A percentile compares a stretch with the other conserved stretches of the same genome.
Evolutionary conservation across 2,113 vertebrate species (phyloP).

Genomic region (Aplodontia rufa): DNA sequence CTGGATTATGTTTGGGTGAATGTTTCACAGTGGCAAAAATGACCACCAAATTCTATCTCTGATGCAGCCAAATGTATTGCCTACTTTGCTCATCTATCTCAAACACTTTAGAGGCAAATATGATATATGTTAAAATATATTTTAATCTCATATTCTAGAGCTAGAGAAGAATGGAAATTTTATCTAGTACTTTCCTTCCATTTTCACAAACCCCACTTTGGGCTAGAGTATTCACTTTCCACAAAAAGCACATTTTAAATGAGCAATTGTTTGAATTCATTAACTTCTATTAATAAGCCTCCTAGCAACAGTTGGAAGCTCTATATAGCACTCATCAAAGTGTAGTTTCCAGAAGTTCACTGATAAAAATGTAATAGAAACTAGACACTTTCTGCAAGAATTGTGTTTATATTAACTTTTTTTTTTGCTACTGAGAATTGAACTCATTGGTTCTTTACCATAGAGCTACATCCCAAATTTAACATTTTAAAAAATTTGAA

Average conservation of each 20-base stretch:
- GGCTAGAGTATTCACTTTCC: neutral
- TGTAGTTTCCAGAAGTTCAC: neutral
- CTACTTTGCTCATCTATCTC: neutral
- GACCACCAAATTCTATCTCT: neutral
- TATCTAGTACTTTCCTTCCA: neutral
- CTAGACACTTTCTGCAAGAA: constrained; percentile 3
- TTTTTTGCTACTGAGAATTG: neutral
- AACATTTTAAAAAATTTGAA: constrained; percentile 22
- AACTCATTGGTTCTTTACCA: too few relatives aligned
- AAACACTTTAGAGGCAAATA: neutral
- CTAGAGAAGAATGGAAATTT: neutral
- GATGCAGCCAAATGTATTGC: neutral
- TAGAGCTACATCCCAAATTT: neutral
- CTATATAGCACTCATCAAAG: neutral
- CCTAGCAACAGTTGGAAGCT: neutral
- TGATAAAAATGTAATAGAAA: neutral
- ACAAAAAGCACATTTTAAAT: neutral
- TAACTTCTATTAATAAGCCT: neutral
- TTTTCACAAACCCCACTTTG: neutral
- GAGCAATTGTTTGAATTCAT: neutral
- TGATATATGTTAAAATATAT: neutral
- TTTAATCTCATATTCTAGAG: constrained; percentile 1
- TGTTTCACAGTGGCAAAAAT: neutral
- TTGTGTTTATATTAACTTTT: constrained; percentile 19
- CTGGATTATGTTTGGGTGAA: neutral